Evolutionary conservation across 2,797 vertebrate genomes (phyloP).

Genomic region (Diceros bicornis): DNA sequence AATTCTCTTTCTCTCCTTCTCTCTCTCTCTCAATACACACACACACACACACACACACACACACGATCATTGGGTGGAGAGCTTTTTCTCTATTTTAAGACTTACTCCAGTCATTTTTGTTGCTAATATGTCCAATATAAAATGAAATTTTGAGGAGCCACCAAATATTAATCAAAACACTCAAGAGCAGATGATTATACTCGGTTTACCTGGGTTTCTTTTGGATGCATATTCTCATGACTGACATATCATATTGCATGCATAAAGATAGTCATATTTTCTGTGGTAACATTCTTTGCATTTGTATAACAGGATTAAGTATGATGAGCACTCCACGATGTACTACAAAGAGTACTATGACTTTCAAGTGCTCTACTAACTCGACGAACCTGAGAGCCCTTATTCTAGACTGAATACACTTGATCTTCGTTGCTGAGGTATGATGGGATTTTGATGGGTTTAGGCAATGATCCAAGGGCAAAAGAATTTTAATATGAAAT

Average conservation of each 20-base stretch:
- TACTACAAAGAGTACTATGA: background rate
- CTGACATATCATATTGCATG: background rate
- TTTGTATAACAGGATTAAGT: background rate
- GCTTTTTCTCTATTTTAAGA: background rate
- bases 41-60: background rate
- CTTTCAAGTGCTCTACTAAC: background rate
- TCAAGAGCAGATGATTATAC: no score
- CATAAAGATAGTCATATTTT: fast-evolving
- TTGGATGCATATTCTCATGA: background rate
- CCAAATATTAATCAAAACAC: background rate
- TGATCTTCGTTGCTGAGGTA: background rate
- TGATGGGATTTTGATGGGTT: no score
- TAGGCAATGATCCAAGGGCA: background rate
- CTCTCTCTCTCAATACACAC: no score
- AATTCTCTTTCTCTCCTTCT: background rate
- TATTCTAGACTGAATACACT: background rate
- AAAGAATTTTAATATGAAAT: background rate
- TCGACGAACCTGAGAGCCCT: background rate
- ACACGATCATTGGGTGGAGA: background rate
- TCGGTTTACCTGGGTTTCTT: background rate
- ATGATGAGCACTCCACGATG: background rate
- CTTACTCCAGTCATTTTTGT: background rate
- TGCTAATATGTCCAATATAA: background rate
- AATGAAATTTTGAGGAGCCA: background rate
- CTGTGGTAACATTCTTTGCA: fast-evolving